These are phyloP conservation scores for Drosophila nasuta DNA, from an alignment of 1,140 invertebrate genomes.

Conservation along the genomic window DNA sequence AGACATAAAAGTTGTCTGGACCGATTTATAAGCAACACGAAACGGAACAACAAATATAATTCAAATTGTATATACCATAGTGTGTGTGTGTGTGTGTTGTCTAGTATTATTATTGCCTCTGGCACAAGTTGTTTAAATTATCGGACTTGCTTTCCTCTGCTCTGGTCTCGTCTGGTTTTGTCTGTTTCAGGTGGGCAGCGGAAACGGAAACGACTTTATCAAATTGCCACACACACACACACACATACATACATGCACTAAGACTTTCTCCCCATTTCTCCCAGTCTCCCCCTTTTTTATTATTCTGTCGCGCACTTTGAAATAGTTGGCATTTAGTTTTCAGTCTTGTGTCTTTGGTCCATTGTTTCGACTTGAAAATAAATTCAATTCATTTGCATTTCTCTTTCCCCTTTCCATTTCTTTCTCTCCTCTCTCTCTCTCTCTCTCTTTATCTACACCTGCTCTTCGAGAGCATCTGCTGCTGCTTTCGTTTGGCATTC, in stretches of 20 bases:
- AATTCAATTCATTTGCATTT: constrained; percentile 67
- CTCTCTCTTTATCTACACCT: neutral
- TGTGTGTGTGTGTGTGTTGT: neutral
- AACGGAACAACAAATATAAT: constrained; percentile 6
- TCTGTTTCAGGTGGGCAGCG: constrained; percentile 34
- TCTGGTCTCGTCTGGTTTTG: no score
- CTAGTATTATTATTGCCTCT: constrained; percentile 35
- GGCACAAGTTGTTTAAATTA: constrained; percentile 30
- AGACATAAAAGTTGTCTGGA: constrained; percentile 12
- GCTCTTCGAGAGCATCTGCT: neutral
- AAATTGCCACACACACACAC: constrained; percentile 4
- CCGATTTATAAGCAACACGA: constrained; percentile 3
- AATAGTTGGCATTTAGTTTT: constrained; percentile 27
- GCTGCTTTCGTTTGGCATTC: neutral
- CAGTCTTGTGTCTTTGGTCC: constrained; percentile 3
- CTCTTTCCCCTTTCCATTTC: neutral
- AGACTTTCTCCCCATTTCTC: neutral
- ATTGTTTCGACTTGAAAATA: constrained; percentile 42
- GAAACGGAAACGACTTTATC: constrained; percentile 45
- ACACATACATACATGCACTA: neutral
- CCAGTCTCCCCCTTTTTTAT: no score
- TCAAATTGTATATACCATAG: constrained; percentile 1
- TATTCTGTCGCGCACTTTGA: neutral
- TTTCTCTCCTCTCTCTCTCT: neutral
- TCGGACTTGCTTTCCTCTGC: constrained; percentile 17